Conservation (phyloP, 2,113 vertebrate species). For the Pao palembangensis region DNA sequence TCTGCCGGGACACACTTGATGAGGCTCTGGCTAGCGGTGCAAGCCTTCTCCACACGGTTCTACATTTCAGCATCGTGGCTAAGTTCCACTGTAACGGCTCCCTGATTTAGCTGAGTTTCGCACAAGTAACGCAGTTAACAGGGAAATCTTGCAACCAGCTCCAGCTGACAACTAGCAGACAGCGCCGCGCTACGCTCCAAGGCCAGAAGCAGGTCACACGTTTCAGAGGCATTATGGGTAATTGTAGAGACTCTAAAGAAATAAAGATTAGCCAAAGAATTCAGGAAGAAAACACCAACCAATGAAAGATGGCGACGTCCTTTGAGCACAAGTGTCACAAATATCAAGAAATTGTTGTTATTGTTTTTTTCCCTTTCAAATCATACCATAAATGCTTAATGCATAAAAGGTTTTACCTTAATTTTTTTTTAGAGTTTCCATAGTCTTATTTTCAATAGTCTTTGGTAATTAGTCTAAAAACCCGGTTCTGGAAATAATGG, state of each 20-base stretch:
- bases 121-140: neutral
- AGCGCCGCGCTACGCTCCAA: constrained; percentile 49
- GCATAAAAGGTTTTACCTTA: no score
- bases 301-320: no score
- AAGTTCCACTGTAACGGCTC: constrained; percentile 19
- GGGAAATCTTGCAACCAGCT: constrained; percentile 7
- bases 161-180: constrained; percentile 32
- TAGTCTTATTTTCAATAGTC: no score
- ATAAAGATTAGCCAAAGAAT: neutral
- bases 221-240: constrained; percentile 54
- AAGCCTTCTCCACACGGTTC: constrained; percentile 64
- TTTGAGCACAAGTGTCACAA: no score
- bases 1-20: constrained; percentile 68
- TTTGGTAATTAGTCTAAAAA: no score
- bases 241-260: neutral
- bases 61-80: constrained; percentile 72
- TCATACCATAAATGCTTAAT: no score
- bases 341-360: no score
- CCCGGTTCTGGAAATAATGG: no score
- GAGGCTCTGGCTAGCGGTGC: constrained; percentile 66
- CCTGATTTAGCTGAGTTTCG: constrained; percentile 12
- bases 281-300: no score
- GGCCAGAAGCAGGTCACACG: constrained; percentile 70
- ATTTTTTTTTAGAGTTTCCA: no score
- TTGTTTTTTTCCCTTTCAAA: no score